phyloP scores from a whole-genome alignment of 2,113 vertebrate genomes.

The Morphnarchus princeps region DNA sequence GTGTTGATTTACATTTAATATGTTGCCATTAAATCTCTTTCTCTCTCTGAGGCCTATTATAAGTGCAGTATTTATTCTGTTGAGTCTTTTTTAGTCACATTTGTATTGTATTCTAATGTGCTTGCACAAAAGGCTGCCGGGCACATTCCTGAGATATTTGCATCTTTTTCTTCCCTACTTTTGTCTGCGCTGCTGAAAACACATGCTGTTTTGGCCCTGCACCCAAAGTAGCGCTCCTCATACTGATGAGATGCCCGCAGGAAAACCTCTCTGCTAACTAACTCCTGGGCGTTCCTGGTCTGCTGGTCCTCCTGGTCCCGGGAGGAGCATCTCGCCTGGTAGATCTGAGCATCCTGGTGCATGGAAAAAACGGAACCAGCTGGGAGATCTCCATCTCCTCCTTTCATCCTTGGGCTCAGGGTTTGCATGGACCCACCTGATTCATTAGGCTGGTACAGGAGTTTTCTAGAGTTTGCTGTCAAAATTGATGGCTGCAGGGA shows the following conservation, averaged over 20 bases:
- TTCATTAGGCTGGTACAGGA: neutral
- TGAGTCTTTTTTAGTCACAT: conserved; percentile 53
- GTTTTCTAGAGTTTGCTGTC: neutral
- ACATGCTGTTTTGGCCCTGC: neutral
- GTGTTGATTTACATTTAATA: conserved; percentile 73
- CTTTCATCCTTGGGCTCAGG: neutral
- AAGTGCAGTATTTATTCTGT: conserved; percentile 66
- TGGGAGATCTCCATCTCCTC: neutral
- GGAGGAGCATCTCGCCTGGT: neutral
- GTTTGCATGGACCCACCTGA: neutral
- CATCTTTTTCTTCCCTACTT: conserved; percentile 43
- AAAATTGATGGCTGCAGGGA: neutral
- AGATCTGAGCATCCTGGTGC: neutral
- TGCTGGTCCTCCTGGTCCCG: neutral
- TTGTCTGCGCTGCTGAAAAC: neutral
- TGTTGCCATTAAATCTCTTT: conserved; percentile 65
- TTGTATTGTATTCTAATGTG: conserved; percentile 61
- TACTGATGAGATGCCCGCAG: neutral
- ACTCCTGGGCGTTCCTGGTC: neutral
- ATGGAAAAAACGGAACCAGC: neutral
- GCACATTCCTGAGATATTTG: conserved; percentile 29
- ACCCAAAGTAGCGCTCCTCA: neutral
- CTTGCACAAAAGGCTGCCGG: conserved; percentile 21
- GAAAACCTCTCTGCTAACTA: neutral
- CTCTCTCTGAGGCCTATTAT: conserved; percentile 51